phyloP scores from a whole-genome alignment of 2,113 vertebrate genomes.

The Notechis scutatus region DNA sequence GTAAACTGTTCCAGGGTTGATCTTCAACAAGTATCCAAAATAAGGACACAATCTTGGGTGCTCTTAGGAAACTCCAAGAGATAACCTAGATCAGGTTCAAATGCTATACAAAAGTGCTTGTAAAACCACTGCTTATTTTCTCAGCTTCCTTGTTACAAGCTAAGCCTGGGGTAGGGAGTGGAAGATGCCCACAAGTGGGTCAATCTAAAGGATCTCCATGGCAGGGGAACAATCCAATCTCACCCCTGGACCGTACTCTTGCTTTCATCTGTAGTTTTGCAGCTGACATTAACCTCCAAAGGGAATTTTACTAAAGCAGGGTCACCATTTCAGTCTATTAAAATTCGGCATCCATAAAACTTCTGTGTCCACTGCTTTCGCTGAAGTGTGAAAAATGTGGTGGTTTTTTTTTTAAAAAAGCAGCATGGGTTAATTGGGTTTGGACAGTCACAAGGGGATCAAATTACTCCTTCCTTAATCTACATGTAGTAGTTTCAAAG shows the following conservation, averaged over 20 bases:
- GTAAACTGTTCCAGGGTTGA: background rate
- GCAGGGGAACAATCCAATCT: background rate
- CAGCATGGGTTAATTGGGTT: background rate
- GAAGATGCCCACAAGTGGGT: background rate
- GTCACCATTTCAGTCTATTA: background rate
- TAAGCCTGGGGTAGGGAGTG: background rate
- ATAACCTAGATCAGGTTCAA: background rate
- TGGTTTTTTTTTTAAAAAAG: background rate
- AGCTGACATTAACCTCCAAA: background rate
- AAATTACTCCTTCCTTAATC: background rate
- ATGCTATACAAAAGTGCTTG: background rate
- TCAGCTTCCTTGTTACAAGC: background rate
- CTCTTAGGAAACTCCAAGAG: background rate
- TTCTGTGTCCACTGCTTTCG: background rate
- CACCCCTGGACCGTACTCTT: background rate
- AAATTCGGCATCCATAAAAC: background rate
- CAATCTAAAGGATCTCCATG: too few relatives aligned
- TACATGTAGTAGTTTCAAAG: background rate
- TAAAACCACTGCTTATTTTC: background rate
- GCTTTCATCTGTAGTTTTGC: background rate
- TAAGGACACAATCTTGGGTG: background rate
- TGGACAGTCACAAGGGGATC: background rate
- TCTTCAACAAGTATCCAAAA: background rate
- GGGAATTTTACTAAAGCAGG: background rate
- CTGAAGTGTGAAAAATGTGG: background rate